phyloP scores from a whole-genome alignment of 1,140 invertebrate genomes.

The Ctenoplectra terminalis region DNA sequence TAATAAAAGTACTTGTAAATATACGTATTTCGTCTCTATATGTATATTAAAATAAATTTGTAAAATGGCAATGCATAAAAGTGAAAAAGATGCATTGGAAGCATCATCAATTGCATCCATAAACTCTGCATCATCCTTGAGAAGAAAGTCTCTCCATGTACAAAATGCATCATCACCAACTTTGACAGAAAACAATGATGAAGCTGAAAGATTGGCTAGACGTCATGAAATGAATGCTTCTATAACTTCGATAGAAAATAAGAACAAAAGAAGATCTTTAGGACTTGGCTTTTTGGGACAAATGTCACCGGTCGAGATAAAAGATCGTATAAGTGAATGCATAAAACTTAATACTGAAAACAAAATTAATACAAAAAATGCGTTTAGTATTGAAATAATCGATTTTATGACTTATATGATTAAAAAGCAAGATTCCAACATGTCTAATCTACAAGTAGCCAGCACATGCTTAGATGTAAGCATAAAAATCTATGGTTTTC shows the following conservation, averaged over 20 bases:
- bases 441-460: conserved; percentile 89
- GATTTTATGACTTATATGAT: conserved; percentile 91
- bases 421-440: conserved; percentile 85
- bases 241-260: background rate
- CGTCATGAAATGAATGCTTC: conserved; percentile 52
- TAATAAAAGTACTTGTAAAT: background rate
- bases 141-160: background rate
- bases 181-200: conserved; percentile 78
- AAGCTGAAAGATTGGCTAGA: conserved; percentile 72
- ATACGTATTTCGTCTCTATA: background rate
- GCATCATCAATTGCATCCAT: no score
- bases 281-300: conserved; percentile 66
- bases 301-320: conserved; percentile 76
- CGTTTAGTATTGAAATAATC: conserved; percentile 91
- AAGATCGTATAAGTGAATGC: conserved; percentile 84
- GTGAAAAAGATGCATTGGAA: background rate
- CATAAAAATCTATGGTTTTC: conserved; percentile 91
- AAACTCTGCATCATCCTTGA: background rate
- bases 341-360: conserved; percentile 86
- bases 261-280: conserved; percentile 69
- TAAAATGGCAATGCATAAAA: conserved; percentile 10
- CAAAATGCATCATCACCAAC: background rate
- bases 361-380: conserved; percentile 94
- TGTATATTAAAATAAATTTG: background rate
- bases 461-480: conserved; percentile 92